phyloP scores from a whole-genome alignment of 2,888 invertebrate genomes.

The Chydorus sphaericus region DNA sequence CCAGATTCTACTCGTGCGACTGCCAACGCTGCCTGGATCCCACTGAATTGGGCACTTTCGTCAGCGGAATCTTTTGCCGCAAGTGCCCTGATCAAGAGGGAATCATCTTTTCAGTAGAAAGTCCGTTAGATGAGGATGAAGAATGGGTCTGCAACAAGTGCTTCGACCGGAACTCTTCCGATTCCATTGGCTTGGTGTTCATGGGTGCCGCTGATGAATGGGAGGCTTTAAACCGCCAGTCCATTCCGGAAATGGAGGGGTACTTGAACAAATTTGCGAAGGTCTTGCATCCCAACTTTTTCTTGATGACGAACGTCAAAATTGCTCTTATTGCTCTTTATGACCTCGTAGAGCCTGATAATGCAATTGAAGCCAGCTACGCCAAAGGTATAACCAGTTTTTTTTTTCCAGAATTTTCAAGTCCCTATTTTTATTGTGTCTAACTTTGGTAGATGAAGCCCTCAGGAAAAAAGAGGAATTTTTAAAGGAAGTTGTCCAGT shows the following conservation, averaged over 20 bases:
- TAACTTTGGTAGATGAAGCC: too few relatives aligned
- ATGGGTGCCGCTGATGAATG: conserved; percentile 19
- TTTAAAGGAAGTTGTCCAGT: too few relatives aligned
- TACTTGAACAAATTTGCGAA: conserved; percentile 29
- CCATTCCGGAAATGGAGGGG: conserved; percentile 7
- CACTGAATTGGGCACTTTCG: conserved; percentile 56
- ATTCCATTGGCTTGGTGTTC: neutral
- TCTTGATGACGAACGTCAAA: conserved; percentile 57
- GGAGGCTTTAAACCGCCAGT: conserved; percentile 16
- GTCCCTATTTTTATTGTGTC: too few relatives aligned
- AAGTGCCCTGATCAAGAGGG: conserved; percentile 37
- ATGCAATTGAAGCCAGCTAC: too few relatives aligned
- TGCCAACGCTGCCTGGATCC: conserved; percentile 55
- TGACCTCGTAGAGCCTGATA: too few relatives aligned
- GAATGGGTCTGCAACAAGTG: conserved; percentile 26
- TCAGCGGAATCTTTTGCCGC: conserved; percentile 54
- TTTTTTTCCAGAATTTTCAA: too few relatives aligned
- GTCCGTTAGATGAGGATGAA: conserved; percentile 31
- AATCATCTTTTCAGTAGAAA: conserved; percentile 42
- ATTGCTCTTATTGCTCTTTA: conserved; percentile 48
- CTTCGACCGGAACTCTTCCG: neutral
- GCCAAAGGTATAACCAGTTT: too few relatives aligned
- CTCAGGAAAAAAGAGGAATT: too few relatives aligned
- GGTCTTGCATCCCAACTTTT: conserved; percentile 51
- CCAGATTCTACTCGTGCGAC: conserved; percentile 58